These are phyloP conservation scores for Myotis lucifugus DNA, from an alignment of 2,113 vertebrate genomes.

Conservation along the genomic window DNA sequence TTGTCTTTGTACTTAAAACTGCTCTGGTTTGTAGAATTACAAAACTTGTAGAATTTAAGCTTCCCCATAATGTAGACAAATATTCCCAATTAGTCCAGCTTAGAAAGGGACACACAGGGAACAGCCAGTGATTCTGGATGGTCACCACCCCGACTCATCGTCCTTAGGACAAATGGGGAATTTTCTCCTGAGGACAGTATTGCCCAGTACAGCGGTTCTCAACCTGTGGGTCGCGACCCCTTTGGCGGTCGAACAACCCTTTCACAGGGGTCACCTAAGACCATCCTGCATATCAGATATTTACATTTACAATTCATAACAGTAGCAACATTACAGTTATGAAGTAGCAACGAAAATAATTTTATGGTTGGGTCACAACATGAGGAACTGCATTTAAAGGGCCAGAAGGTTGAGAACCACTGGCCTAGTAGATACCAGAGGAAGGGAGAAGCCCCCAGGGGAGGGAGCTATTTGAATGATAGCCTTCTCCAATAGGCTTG, in stretches of 20 bases:
- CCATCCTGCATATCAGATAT: too few species aligned
- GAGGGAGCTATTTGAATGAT: background rate
- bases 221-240: too few species aligned
- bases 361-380: too few species aligned
- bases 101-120: background rate
- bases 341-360: too few species aligned
- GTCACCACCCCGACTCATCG: background rate
- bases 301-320: too few species aligned
- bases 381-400: too few species aligned
- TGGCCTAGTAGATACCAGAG: background rate
- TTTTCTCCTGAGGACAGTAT: background rate
- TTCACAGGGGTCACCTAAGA: too few species aligned
- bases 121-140: background rate
- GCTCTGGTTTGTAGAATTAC: background rate
- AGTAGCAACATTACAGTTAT: too few species aligned
- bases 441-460: background rate
- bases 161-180: background rate
- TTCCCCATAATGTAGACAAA: background rate
- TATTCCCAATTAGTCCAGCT: background rate
- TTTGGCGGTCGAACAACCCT: too few species aligned
- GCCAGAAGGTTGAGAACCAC: too few species aligned
- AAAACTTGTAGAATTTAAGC: background rate
- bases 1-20: constrained; percentile 4
- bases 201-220: too few species aligned
- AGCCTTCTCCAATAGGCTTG: background rate